Conservation (phyloP, 2,113 vertebrate species). For the Mastomys coucha region DNA sequence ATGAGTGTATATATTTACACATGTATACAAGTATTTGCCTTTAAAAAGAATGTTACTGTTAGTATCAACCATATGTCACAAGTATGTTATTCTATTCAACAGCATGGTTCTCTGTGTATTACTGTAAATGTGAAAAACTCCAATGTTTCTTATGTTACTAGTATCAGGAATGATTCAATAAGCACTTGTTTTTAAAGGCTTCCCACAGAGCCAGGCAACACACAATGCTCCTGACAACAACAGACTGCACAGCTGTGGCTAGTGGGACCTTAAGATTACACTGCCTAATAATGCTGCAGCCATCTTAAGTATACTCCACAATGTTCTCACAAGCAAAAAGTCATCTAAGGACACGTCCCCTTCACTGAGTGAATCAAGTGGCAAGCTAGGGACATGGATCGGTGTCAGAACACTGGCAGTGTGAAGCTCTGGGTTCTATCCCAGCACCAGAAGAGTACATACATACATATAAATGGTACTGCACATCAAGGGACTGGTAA, state of each 20-base stretch:
- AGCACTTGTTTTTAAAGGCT: slow-evolving; percentile 54
- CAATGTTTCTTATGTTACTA: slow-evolving; percentile 18
- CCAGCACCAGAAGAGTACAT: not conserved
- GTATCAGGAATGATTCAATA: not conserved
- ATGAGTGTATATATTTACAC: not conserved
- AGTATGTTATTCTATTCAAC: slow-evolving; percentile 43
- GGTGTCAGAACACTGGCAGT: not conserved
- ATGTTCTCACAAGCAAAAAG: not conserved
- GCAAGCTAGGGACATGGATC: not conserved
- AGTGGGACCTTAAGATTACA: not conserved
- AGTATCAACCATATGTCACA: slow-evolving; percentile 60
- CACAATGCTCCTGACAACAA: not conserved
- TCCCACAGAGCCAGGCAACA: not conserved
- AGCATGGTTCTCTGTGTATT: slow-evolving; percentile 44
- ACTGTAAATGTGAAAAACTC: slow-evolving; percentile 32
- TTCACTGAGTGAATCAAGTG: not conserved
- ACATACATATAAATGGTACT: not conserved
- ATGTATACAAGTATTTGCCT: slow-evolving; percentile 15
- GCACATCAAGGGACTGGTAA: not conserved
- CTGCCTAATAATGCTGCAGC: not conserved
- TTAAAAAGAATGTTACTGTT: slow-evolving; percentile 51
- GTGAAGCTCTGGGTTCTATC: not conserved
- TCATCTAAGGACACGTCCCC: not conserved
- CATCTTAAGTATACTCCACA: not conserved
- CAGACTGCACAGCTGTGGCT: not conserved